Evolutionary conservation across 2,113 vertebrate genomes (phyloP).

Genomic region (Pelmatolapia mariae): DNA sequence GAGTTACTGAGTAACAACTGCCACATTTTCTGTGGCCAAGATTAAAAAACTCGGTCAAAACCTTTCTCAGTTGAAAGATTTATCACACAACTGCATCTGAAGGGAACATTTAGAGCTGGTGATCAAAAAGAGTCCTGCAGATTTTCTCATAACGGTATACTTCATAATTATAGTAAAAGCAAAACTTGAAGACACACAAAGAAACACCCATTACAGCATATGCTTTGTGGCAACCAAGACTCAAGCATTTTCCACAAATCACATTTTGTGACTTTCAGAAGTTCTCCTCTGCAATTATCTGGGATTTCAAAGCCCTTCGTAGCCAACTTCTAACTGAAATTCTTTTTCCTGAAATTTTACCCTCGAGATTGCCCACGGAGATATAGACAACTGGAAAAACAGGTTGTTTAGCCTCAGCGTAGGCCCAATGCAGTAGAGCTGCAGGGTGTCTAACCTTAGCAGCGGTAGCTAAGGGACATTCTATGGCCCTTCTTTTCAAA

Average conservation of each 20-base stretch:
- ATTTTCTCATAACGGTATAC: background rate
- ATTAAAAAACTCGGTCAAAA: background rate
- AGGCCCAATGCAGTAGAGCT: conserved; percentile 52
- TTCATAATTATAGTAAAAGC: background rate
- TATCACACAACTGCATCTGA: background rate
- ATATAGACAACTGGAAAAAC: conserved; percentile 75
- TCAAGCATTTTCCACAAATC: background rate
- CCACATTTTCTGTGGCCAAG: background rate
- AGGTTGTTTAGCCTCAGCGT: conserved; percentile 63
- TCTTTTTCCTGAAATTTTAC: conserved; percentile 51
- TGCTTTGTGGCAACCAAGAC: background rate
- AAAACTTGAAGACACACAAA: background rate
- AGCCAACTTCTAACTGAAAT: conserved; percentile 33
- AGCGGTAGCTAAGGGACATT: conserved; percentile 68
- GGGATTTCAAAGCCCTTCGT: conserved; percentile 40
- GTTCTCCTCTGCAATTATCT: conserved; percentile 35
- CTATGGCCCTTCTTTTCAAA: conserved; percentile 68
- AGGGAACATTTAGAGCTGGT: background rate
- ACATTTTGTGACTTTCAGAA: conserved; percentile 31
- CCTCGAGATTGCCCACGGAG: conserved; percentile 59
- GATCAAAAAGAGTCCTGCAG: background rate
- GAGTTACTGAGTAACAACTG: conserved; percentile 33
- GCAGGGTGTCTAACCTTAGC: conserved; percentile 69
- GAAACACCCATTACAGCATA: background rate
- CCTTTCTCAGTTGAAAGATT: background rate